Evolutionary conservation across 2,797 vertebrate genomes (phyloP).

Genomic region (Melanotaenia maccullochi): DNA sequence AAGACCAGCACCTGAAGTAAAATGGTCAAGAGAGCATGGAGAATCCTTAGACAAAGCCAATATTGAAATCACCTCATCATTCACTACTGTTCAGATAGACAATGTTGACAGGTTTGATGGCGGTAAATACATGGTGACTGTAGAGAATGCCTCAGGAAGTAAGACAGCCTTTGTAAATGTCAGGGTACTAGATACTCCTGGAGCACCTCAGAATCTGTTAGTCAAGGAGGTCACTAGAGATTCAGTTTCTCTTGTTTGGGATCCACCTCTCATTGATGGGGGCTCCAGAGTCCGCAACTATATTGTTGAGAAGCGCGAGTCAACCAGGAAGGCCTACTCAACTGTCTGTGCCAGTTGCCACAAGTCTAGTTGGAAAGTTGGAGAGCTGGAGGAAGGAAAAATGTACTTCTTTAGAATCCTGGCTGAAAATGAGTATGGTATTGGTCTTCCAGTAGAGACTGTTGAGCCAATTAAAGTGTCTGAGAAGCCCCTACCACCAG

Average conservation of each 20-base stretch:
- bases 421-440: slow-evolving; percentile 97
- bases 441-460: slow-evolving; percentile 96
- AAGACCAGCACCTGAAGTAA: slow-evolving; percentile 95
- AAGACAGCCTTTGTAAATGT: slow-evolving; percentile 97
- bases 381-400: slow-evolving; percentile 93
- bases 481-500: slow-evolving; percentile 95
- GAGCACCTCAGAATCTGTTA: slow-evolving; percentile 91
- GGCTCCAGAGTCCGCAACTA: slow-evolving; percentile 97
- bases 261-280: slow-evolving; percentile 95
- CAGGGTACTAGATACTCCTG: slow-evolving; percentile 95
- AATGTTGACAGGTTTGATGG: slow-evolving; percentile 97
- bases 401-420: slow-evolving; percentile 97
- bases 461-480: slow-evolving; percentile 92
- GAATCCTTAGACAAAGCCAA: slow-evolving; percentile 91
- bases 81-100: slow-evolving; percentile 91
- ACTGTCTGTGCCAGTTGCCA: slow-evolving; percentile 94
- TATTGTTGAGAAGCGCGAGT: slow-evolving; percentile 97
- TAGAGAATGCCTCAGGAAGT: slow-evolving; percentile 95
- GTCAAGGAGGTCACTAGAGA: slow-evolving; percentile 95
- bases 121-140: slow-evolving; percentile 93
- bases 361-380: slow-evolving; percentile 96
- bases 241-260: slow-evolving; percentile 96
- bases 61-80: slow-evolving; percentile 95
- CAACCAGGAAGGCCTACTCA: slow-evolving; percentile 95
- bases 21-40: slow-evolving; percentile 95